phyloP scores from a whole-genome alignment of 2,113 vertebrate species.

The Lepus americanus region DNA sequence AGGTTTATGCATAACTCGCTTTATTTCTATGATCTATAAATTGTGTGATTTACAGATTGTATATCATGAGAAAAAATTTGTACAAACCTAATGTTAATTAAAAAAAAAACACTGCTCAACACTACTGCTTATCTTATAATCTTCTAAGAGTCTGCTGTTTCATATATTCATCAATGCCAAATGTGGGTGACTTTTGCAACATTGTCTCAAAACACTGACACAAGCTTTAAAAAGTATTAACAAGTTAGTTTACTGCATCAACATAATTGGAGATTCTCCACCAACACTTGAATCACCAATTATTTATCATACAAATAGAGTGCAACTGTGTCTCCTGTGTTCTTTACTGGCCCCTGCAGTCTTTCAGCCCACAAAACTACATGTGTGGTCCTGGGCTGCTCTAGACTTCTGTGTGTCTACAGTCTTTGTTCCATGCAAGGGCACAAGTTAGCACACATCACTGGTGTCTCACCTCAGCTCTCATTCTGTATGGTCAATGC shows the following conservation, averaged over 20 bases:
- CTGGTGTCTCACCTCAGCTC: neutral
- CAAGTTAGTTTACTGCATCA: constrained; percentile 14
- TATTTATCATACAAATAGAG: neutral
- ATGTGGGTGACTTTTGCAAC: neutral
- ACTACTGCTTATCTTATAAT: neutral
- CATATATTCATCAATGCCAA: neutral
- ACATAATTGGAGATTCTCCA: neutral
- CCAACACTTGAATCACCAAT: neutral
- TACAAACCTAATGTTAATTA: neutral
- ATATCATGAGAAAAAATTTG: constrained; percentile 2
- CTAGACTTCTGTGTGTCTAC: neutral
- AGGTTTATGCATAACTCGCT: constrained; percentile 15
- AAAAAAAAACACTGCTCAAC: neutral
- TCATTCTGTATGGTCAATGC: neutral
- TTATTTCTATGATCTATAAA: constrained; percentile 1
- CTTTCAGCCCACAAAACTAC: neutral
- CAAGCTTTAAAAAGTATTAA: constrained; percentile 7
- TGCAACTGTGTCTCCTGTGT: neutral
- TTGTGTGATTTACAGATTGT: neutral
- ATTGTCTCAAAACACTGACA: neutral
- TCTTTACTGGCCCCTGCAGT: neutral
- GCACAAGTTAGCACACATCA: neutral
- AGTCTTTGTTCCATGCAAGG: neutral
- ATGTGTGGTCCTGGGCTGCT: neutral
- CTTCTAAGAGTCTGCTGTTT: neutral